Base-by-base conservation (phyloP, 2,797 vertebrate species). In the Lithobates pipiens region DNA sequence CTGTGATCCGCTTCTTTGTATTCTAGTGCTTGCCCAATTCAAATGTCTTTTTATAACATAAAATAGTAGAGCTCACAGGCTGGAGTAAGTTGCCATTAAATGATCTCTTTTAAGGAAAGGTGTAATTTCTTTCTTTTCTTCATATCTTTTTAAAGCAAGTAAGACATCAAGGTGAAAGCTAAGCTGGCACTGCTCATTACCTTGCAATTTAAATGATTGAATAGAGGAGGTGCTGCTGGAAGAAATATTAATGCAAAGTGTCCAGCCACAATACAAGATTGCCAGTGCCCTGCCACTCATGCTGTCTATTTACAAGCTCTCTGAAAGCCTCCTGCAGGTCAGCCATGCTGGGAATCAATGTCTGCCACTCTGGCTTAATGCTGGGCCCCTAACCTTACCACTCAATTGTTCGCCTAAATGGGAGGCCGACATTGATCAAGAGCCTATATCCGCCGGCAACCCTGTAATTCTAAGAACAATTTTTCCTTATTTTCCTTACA, bases 291-390 rank as follows among this genome's bases (percentile, higher is more conserved):
- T 79, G 83, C 77, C 71, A 80, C 61, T 76, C 84, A 80, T 76
- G 72, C 54, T 63, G n/a, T 11, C 68, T 70, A 77, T 77, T 84
- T 77, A 57, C 75, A 76, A 54, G 70, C 27, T 72, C 79, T 80
- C 65, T 32, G 54, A 68, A 44, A 73, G 80, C 71, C 42, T 77
- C 65, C 44, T 84, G 69, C 54, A 72, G 34, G 65, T 54, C 78
- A 57, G 42, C 34, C 77, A 72, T 82, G 79, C 80, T 77, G 85
- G 50, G 63, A 82, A 77, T 82, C 44, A 57, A 61, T 77, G 72
- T n/a, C 67, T 73, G 78, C 39, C 50, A 34, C 73, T 63, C 34
- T 10, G 44, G 8, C 46, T 23, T 5, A 11, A 34, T 84, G 44
- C 34, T 39, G 27, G 69, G 25, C 76, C n/a, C 25, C 50, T 34